phyloP scores from a whole-genome alignment of 1,140 invertebrate genomes.

The Delia radicum region DNA sequence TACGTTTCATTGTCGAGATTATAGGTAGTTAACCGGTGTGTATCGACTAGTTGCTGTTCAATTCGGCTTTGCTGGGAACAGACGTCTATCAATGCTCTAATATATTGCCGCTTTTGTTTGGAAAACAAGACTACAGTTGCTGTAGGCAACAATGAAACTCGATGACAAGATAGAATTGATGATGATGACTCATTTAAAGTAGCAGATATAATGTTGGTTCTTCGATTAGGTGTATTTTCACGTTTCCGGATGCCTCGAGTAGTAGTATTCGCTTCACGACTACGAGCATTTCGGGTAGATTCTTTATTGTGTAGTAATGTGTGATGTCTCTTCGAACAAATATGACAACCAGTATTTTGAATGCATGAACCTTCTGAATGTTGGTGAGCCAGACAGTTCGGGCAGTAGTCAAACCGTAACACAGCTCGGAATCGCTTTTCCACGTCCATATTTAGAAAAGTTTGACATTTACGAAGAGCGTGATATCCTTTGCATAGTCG shows the following conservation, averaged over 20 bases:
- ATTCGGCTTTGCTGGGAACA: not conserved
- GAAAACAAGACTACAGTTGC: not conserved
- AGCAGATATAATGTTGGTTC: not conserved
- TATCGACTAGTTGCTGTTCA: not conserved
- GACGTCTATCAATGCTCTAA: not conserved
- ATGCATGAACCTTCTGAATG: not conserved
- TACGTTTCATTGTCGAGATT: not conserved
- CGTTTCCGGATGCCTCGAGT: not conserved
- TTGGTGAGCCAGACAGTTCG: not conserved
- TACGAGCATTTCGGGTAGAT: not conserved
- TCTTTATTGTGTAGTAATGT: not conserved
- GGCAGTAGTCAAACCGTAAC: not conserved
- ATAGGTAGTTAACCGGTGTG: not conserved
- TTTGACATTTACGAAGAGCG: not conserved
- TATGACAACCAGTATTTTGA: not conserved
- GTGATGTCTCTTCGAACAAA: not conserved
- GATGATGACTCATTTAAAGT: not conserved
- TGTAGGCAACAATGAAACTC: not conserved
- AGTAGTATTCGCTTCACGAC: not conserved
- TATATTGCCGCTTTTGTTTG: not conserved
- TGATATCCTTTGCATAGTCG: not conserved
- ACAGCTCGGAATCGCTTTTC: not conserved
- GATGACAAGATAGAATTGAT: not conserved
- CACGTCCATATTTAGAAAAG: not conserved
- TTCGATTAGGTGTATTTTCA: not conserved